phyloP scores from a whole-genome alignment of 2,888 invertebrate species.

The Pandemis corylana region DNA sequence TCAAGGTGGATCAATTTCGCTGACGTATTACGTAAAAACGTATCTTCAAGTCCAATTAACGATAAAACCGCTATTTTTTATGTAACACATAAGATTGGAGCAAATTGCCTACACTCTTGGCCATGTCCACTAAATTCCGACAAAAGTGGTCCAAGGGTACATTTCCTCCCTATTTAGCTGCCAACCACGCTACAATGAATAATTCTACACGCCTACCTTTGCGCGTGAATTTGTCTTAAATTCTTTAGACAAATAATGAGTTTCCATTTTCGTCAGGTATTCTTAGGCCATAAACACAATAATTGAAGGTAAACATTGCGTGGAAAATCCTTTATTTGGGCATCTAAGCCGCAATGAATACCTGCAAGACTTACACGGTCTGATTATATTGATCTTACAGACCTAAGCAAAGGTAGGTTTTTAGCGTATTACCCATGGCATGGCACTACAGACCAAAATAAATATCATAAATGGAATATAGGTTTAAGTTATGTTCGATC shows the following conservation, averaged over 20 bases:
- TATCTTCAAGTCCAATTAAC: constrained; percentile 29
- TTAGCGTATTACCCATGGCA: too few species aligned
- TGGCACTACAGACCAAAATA: too few species aligned
- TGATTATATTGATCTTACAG: neutral
- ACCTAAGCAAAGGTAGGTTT: neutral
- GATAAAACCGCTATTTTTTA: neutral
- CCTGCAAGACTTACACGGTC: constrained; percentile 3
- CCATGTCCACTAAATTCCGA: neutral
- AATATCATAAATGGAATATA: too few species aligned
- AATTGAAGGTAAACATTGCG: constrained; percentile 23
- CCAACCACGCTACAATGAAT: neutral
- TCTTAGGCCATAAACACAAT: constrained; percentile 6
- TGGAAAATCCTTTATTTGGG: constrained; percentile 13
- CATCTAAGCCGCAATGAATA: constrained; percentile 5
- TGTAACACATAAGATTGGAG: constrained; percentile 6
- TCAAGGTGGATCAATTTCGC: constrained; percentile 35
- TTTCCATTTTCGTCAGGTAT: neutral
- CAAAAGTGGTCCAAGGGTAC: constrained; percentile 19
- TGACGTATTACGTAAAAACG: constrained; percentile 32
- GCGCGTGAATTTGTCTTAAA: neutral
- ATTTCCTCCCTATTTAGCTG: neutral
- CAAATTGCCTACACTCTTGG: constrained; percentile 1
- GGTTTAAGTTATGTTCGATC: too few species aligned
- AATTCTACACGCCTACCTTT: neutral
- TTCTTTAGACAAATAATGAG: constrained; percentile 15